Evolutionary conservation across 2,888 invertebrate species (phyloP).

Genomic region (Philhelius pedissequus): DNA sequence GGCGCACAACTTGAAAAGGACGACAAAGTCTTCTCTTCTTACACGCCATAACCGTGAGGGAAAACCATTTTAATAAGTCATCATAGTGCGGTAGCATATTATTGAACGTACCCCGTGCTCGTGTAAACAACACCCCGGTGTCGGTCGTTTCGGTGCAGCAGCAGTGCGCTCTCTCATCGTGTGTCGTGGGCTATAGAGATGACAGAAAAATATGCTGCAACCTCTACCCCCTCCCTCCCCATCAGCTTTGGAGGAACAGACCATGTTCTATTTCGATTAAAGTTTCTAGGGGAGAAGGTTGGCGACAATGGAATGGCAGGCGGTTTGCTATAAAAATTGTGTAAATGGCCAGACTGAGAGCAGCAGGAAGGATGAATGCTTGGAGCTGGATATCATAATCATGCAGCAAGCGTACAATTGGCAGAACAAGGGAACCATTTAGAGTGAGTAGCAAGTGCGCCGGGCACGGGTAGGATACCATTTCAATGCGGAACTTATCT

Average conservation of each 20-base stretch:
- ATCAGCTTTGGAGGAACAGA: no score
- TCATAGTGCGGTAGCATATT: constrained; percentile 46
- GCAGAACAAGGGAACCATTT: constrained; percentile 51
- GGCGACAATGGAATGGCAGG: background rate
- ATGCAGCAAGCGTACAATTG: constrained; percentile 56
- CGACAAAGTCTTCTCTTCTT: constrained; percentile 41
- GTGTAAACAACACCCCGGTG: background rate
- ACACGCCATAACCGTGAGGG: constrained; percentile 61
- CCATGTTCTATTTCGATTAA: constrained; percentile 45
- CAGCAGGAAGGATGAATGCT: background rate
- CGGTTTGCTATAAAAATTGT: constrained; percentile 19
- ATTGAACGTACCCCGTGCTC: constrained; percentile 36
- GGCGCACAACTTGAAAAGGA: constrained; percentile 31
- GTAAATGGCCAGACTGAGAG: constrained; percentile 23
- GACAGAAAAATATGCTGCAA: constrained; percentile 13
- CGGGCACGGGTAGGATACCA: constrained; percentile 34
- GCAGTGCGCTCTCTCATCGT: background rate
- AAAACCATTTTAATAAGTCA: constrained; percentile 67
- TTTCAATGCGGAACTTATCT: constrained; percentile 66
- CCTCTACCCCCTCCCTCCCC: no score
- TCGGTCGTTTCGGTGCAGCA: background rate
- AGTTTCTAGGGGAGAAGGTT: background rate
- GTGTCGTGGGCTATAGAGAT: background rate
- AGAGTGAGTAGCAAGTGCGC: background rate
- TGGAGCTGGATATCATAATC: constrained; percentile 47